Evolutionary conservation across 2,888 invertebrate genomes (phyloP).

Genomic region (Lepas anatifera): DNA sequence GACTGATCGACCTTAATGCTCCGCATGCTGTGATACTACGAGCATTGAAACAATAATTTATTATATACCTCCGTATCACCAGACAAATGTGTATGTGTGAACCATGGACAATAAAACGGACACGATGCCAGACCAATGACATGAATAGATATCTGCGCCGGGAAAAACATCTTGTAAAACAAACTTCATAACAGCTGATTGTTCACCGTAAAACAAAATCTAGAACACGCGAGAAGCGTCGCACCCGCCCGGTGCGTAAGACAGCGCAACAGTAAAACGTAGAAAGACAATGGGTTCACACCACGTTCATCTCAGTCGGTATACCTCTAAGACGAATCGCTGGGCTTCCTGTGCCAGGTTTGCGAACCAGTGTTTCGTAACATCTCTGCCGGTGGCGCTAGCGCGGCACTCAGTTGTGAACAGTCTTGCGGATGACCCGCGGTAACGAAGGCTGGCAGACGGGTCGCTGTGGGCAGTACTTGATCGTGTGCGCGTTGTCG

Average conservation of each 20-base stretch:
- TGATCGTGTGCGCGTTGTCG: slow-evolving; percentile 59
- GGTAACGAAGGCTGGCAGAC: neutral
- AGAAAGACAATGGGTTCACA: neutral
- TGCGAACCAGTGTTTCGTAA: neutral
- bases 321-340: neutral
- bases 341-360: neutral
- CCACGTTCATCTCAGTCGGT: neutral
- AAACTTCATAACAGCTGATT: neutral
- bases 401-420: neutral
- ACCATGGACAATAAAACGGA: neutral
- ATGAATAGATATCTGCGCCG: neutral
- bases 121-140: too few relatives aligned
- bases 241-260: neutral
- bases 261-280: neutral
- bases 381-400: neutral
- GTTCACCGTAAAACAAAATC: neutral
- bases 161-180: neutral
- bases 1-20: too few relatives aligned
- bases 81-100: neutral
- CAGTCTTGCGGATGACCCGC: neutral
- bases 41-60: neutral
- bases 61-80: neutral
- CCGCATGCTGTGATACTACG: too few relatives aligned
- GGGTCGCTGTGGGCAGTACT: slow-evolving; percentile 46
- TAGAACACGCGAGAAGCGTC: neutral